phyloP scores from a whole-genome alignment of 2,888 invertebrate species.

The Hyalella azteca region DNA sequence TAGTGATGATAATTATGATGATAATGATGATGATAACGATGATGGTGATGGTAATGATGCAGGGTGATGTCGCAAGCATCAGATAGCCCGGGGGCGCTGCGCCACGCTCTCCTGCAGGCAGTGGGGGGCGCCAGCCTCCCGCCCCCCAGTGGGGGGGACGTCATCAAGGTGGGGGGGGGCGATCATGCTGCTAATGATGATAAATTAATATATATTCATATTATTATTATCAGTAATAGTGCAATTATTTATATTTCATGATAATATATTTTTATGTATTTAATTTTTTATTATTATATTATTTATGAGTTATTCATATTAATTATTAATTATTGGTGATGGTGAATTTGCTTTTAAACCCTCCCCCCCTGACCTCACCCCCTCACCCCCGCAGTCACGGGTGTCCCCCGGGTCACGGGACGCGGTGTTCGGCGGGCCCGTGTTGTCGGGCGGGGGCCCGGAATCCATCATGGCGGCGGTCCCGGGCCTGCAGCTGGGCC shows the following conservation, averaged over 20 bases:
- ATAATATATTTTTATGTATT: background rate
- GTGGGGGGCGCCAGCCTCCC: background rate
- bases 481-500: conserved; percentile 65
- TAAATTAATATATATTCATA: background rate
- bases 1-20: too few relatives aligned
- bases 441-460: background rate
- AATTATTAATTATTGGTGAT: background rate
- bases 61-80: conserved; percentile 19
- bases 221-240: background rate
- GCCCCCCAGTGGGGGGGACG: too few relatives aligned
- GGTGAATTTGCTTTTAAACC: background rate
- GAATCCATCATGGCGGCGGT: conserved; percentile 6
- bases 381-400: too few relatives aligned
- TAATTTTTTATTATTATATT: background rate
- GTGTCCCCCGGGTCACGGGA: too few relatives aligned
- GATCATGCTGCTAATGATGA: background rate
- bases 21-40: too few relatives aligned
- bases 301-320: background rate
- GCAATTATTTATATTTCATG: background rate
- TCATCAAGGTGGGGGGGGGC: background rate
- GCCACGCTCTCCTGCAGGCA: background rate
- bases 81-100: background rate
- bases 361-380: background rate
- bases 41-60: too few relatives aligned
- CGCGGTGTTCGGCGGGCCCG: background rate